Evolutionary conservation across 1,140 invertebrate species (phyloP), one percentile per base, ranked within the genome.

Genomic region (Leptopilina clavipes): DNA sequence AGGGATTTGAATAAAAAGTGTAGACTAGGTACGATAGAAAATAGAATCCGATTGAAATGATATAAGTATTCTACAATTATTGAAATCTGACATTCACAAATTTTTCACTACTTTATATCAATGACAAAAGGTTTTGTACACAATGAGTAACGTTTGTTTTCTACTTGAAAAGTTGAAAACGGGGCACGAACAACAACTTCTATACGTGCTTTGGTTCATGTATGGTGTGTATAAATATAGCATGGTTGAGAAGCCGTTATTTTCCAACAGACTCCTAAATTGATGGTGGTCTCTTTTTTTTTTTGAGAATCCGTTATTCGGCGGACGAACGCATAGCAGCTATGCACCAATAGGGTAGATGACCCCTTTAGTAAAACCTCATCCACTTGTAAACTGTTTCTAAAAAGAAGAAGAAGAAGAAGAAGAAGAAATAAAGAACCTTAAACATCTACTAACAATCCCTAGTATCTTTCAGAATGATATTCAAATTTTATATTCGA

Each of bases 251-350:
- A 65, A 65, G 22, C 59, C 59, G 59, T 65, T 65, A 65, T 65
- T 65, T 65, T 65, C 59, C 59, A 65, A 65, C 59, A 65, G 59
- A 11, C 59, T 59, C 12, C 59, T 65, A 65, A 65, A 65, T 65
- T 65, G 25, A 31, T 65, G 59, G 22, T 65, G 59, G 59, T 65
- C 22, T 14, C 25, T 31, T 65, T 65, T 59, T 65, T 65, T 59
- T 65, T 65, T 65, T 65, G 25, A 65, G 59, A 65, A 65, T 65
- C 59, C 59, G 59, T 65, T 65, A 65, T 31, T 65, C 59, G 59
- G 12, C 25, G 11, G 59, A 14, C 59, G 11, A 31, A 65, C 22
- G 22, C 22, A 17, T 45, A 45, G 44, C 44, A 22, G 6, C 59
- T n/a, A 31, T 25, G 12, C 59, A 25, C 12, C 14, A 37, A 31